Evolutionary conservation across 1,140 invertebrate genomes (phyloP).

Genomic region (Leptinotarsa texana): DNA sequence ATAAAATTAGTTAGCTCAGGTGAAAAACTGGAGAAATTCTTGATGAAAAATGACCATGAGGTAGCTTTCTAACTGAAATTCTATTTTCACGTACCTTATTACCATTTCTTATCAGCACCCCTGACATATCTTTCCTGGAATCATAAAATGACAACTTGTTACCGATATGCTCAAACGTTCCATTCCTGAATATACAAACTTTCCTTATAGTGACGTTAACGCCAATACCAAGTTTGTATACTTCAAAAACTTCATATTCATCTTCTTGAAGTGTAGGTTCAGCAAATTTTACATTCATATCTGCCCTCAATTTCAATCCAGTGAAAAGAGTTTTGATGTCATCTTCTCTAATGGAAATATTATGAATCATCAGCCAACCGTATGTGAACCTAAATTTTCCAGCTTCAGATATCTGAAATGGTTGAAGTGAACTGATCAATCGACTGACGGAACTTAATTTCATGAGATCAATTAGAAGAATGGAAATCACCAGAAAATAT

Average conservation of each 20-base stretch:
- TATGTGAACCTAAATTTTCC: slow-evolving; percentile 5
- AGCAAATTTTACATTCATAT: slow-evolving; percentile 11
- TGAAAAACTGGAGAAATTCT: no score
- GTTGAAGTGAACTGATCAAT: no score
- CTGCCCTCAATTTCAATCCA: not conserved
- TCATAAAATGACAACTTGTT: slow-evolving; percentile 19
- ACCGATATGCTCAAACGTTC: not conserved
- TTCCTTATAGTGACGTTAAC: not conserved
- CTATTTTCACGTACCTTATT: not conserved
- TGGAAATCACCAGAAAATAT: no score
- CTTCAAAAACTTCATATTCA: slow-evolving; percentile 8
- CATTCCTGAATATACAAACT: not conserved
- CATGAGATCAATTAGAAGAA: no score
- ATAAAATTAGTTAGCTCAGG: no score
- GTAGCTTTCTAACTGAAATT: not conserved
- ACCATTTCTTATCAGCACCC: slow-evolving; percentile 17
- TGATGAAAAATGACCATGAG: no score
- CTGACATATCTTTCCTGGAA: slow-evolving; percentile 14
- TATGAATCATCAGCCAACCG: slow-evolving; percentile 11
- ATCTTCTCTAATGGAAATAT: slow-evolving; percentile 19
- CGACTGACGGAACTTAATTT: no score
- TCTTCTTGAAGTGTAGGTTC: not conserved
- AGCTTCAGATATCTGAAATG: not conserved
- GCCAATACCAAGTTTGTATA: slow-evolving; percentile 7
- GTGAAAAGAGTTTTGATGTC: slow-evolving; percentile 21